These are phyloP conservation scores for Gorsachius goisagi DNA, from an alignment of 2,113 vertebrate species.

Conservation along the genomic window DNA sequence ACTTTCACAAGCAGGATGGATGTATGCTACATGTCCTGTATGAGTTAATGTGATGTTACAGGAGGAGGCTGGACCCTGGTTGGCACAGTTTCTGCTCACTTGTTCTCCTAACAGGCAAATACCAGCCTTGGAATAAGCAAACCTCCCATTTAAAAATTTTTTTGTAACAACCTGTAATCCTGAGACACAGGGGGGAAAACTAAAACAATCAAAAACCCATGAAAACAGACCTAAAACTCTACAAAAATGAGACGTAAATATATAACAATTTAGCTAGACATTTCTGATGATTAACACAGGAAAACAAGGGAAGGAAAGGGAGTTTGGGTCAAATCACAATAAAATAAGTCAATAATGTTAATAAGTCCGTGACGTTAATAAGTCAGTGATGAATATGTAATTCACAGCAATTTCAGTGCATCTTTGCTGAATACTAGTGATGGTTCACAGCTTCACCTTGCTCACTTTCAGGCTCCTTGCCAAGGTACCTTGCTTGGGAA, in stretches of 20 bases:
- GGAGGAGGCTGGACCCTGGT: neutral
- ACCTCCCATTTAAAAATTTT: neutral
- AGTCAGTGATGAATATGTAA: neutral
- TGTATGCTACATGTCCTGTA: accelerated
- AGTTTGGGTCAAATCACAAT: neutral
- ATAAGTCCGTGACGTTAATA: neutral
- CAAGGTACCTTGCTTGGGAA: neutral
- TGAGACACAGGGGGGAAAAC: neutral
- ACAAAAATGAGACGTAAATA: neutral
- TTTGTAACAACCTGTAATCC: neutral
- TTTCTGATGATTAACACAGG: neutral
- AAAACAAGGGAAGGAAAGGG: neutral
- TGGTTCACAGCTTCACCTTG: neutral
- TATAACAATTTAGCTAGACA: neutral
- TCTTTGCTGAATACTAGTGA: neutral
- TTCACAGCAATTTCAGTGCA: neutral
- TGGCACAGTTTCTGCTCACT: neutral
- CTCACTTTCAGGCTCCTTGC: neutral
- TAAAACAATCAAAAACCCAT: neutral
- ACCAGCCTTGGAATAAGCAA: neutral
- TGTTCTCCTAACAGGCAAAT: neutral
- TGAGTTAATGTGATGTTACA: neutral
- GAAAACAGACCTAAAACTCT: neutral
- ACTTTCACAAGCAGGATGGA: neutral
- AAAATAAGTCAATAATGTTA: neutral